A percentile compares a stretch with the other conserved stretches of the same genome.
Evolutionary conservation across 2,797 vertebrate species (phyloP).

Genomic region (Apogon talboti): DNA sequence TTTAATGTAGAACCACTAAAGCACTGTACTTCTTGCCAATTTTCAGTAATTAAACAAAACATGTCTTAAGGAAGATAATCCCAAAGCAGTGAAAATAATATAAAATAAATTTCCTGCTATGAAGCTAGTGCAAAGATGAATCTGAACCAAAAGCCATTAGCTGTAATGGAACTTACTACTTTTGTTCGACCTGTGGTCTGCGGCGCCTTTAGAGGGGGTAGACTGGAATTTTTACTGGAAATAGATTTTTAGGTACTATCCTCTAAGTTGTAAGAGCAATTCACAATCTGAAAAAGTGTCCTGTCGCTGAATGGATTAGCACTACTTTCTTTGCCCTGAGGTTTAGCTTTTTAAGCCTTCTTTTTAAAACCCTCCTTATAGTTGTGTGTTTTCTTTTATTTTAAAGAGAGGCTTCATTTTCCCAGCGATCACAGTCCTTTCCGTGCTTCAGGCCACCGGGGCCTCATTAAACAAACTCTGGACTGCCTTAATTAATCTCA

Average conservation of each 20-base stretch:
- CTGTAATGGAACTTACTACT: not conserved
- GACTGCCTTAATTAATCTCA: constrained; percentile 79
- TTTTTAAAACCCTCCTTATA: constrained; percentile 32
- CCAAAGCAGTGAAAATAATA: not conserved
- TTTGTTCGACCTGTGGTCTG: not conserved
- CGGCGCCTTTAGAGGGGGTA: constrained; percentile 6
- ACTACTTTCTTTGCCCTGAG: constrained; percentile 41
- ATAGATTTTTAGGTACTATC: not conserved
- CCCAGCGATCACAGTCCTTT: constrained; percentile 38
- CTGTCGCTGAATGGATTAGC: constrained; percentile 42
- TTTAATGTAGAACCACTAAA: constrained; percentile 1
- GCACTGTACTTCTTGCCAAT: not conserved
- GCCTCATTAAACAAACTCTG: constrained; percentile 77
- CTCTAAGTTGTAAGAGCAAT: not conserved
- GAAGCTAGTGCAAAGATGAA: not conserved
- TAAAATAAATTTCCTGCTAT: not conserved
- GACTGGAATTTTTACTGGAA: not conserved
- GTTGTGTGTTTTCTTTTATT: constrained; percentile 23
- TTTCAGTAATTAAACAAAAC: not conserved
- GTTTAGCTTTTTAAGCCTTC: constrained; percentile 44
- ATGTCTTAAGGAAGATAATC: not conserved
- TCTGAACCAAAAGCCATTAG: not conserved
- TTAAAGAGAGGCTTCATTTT: constrained; percentile 42
- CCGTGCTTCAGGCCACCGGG: constrained; percentile 60
- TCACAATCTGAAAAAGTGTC: constrained; percentile 3